Percentiles rank a stretch among this genome's conserved stretches.
These are phyloP conservation scores for Desmodus rotundus DNA, from an alignment of 2,113 vertebrate genomes.

Conservation along the genomic window DNA sequence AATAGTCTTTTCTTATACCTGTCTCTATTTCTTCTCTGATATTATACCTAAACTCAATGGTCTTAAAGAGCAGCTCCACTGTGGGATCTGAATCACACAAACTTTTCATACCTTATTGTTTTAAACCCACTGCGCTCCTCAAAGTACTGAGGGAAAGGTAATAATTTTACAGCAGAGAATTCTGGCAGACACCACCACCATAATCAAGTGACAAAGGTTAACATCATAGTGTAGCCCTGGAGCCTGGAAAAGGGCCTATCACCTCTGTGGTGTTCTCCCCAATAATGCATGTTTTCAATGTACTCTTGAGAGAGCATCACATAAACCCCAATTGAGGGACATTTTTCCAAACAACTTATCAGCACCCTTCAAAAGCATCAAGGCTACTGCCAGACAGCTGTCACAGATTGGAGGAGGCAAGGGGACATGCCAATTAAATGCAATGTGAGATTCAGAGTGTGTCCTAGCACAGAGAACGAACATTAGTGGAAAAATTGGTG, in stretches of 20 bases:
- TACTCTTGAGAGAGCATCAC: background rate
- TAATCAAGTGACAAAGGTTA: background rate
- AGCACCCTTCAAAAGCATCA: background rate
- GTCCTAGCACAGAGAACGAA: background rate
- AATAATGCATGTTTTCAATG: background rate
- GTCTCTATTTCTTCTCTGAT: background rate
- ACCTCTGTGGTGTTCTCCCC: background rate
- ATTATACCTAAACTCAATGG: background rate
- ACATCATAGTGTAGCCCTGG: background rate
- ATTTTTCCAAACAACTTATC: background rate
- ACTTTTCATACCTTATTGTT: background rate
- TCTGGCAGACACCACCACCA: background rate
- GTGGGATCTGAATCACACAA: background rate
- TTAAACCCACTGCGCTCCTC: slow-evolving; percentile 22
- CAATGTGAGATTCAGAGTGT: background rate
- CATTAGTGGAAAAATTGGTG: background rate
- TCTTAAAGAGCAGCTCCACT: background rate
- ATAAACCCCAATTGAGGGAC: background rate
- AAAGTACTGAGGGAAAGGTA: background rate
- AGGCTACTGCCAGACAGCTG: background rate
- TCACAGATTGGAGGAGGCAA: background rate
- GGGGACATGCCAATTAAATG: background rate
- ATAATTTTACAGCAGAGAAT: slow-evolving; percentile 25
- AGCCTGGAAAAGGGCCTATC: background rate
- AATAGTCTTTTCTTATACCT: background rate